Conservation (phyloP, 2,797 vertebrate genomes). For the Varecia variegata region DNA sequence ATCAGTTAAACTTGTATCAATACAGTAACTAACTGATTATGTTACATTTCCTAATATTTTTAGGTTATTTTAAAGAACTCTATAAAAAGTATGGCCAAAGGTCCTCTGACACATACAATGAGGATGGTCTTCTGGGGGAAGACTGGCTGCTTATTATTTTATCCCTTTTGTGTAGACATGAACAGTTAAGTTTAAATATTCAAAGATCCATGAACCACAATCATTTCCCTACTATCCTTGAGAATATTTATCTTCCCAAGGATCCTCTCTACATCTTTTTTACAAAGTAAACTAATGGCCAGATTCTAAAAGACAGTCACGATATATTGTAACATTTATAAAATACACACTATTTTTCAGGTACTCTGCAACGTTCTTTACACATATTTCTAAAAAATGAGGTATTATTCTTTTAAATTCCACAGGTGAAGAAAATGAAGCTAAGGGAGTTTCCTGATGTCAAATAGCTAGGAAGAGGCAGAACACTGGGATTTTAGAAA, state of each 20-base stretch:
- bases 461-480: background rate
- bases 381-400: conserved; percentile 27
- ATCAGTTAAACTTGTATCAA: background rate
- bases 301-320: background rate
- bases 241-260: background rate
- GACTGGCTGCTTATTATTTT: background rate
- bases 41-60: background rate
- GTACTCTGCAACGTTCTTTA: background rate
- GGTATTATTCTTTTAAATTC: conserved; percentile 13
- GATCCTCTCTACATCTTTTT: background rate
- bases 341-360: conserved; percentile 14
- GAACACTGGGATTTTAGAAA: conserved; percentile 10
- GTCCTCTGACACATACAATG: background rate
- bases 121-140: background rate
- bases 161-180: background rate
- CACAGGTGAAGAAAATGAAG: conserved; percentile 36
- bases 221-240: background rate
- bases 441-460: background rate
- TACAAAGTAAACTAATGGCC: background rate
- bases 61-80: background rate
- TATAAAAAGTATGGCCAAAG: background rate
- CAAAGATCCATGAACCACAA: background rate
- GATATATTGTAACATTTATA: background rate
- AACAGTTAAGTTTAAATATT: background rate
- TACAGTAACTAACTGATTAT: background rate